phyloP scores from a whole-genome alignment of 2,113 vertebrate species.

The Psittacula cyanocephala region DNA sequence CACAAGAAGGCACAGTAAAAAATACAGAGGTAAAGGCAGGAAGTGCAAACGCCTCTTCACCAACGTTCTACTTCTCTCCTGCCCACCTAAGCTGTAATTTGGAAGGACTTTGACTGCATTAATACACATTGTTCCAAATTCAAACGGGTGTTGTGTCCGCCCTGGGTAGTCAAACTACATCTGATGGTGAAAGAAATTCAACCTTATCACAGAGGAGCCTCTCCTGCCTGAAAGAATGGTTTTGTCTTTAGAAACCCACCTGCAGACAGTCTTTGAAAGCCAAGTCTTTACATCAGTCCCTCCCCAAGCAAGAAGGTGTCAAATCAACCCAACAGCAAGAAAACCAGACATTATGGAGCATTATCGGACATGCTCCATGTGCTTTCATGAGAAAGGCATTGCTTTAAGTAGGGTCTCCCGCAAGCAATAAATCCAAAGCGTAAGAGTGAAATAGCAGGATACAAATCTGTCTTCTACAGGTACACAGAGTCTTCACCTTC shows the following conservation, averaged over 20 bases:
- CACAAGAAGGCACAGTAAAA: neutral
- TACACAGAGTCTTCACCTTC: neutral
- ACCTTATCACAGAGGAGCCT: neutral
- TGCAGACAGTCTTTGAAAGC: neutral
- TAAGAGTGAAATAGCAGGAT: neutral
- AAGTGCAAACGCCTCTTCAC: neutral
- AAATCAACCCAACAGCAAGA: neutral
- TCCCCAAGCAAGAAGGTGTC: neutral
- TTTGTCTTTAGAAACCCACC: neutral
- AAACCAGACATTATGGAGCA: fast-evolving
- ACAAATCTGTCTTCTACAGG: neutral
- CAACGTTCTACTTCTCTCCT: neutral
- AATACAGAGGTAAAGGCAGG: neutral
- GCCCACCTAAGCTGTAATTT: neutral
- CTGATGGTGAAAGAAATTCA: neutral
- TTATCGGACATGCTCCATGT: neutral
- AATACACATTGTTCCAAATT: neutral
- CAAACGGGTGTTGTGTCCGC: neutral
- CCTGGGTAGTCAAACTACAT: neutral
- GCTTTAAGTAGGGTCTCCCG: neutral
- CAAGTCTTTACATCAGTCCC: neutral
- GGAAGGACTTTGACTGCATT: neutral
- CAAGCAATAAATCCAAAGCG: neutral
- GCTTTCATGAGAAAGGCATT: neutral
- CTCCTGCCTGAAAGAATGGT: neutral